Conservation (phyloP, 2,888 invertebrate genomes). For the Acleris sparsana region DNA sequence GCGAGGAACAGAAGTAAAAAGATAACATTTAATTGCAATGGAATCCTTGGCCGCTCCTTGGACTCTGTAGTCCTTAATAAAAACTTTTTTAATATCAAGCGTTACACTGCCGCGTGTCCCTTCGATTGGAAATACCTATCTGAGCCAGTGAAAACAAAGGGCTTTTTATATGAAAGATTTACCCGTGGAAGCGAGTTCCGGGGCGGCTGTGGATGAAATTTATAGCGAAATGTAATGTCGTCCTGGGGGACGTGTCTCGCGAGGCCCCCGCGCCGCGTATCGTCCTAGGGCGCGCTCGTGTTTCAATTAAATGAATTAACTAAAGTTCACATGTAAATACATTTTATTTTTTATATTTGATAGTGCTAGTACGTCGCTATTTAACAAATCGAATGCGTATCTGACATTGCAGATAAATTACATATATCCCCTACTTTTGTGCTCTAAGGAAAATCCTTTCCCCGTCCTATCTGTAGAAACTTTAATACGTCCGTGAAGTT, state of each 20-base stretch:
- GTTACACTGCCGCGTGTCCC: conserved; percentile 62
- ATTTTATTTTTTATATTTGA: neutral
- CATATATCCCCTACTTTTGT: no score
- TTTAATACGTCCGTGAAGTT: conserved; percentile 5
- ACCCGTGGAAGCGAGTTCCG: conserved; percentile 60
- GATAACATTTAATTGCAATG: conserved; percentile 62
- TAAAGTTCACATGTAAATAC: neutral
- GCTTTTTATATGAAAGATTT: conserved; percentile 68
- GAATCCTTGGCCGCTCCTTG: conserved; percentile 56
- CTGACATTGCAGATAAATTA: no score
- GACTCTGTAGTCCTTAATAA: conserved; percentile 58
- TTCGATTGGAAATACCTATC: conserved; percentile 72
- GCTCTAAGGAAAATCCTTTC: neutral
- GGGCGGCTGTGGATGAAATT: conserved; percentile 62
- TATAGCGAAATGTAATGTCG: conserved; percentile 67
- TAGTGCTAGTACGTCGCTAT: no score
- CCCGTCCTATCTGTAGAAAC: neutral
- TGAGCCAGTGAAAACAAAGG: conserved; percentile 67
- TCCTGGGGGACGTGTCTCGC: conserved; percentile 56
- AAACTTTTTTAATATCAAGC: conserved; percentile 81
- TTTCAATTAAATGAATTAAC: conserved; percentile 56
- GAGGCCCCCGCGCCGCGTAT: conserved; percentile 50
- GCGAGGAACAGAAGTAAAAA: conserved; percentile 38
- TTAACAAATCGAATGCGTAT: no score
- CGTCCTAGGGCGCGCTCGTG: conserved; percentile 33